Evolutionary conservation across 1,140 invertebrate genomes (phyloP).

Genomic region (Cyclargus thomasi): DNA sequence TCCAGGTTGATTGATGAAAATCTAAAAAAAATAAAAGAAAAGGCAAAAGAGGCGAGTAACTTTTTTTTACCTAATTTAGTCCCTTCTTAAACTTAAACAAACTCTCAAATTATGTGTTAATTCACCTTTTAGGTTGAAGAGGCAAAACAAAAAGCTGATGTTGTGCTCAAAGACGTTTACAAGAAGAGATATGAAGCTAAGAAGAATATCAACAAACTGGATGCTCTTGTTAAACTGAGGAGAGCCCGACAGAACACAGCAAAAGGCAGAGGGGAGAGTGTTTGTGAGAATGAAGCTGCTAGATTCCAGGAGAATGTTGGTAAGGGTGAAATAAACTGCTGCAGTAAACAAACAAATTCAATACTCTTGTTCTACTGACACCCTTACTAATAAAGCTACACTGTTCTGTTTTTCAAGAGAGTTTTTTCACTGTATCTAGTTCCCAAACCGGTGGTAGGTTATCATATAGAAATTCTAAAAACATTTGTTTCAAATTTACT

Average conservation of each 20-base stretch:
- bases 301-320: conserved; percentile 46
- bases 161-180: conserved; percentile 80
- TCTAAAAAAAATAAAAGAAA: conserved; percentile 77
- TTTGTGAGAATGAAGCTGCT: conserved; percentile 54
- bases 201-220: conserved; percentile 78
- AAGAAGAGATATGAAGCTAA: conserved; percentile 81
- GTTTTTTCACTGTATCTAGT: no score
- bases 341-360: no score
- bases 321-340: conserved; percentile 23
- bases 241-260: conserved; percentile 77
- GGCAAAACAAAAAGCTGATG: conserved; percentile 81
- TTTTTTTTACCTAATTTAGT: no score
- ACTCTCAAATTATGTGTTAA: no score
- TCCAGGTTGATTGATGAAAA: conserved; percentile 78
- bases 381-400: no score
- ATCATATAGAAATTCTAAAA: no score
- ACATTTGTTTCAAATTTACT: no score
- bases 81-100: neutral
- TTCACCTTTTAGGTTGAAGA: conserved; percentile 75
- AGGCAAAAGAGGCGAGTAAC: conserved; percentile 76
- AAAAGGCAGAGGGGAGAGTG: conserved; percentile 76
- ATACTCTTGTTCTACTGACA: no score
- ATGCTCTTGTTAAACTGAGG: conserved; percentile 78
- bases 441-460: no score
- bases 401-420: no score